These are phyloP conservation scores for Alosa sapidissima DNA, from an alignment of 2,797 vertebrate species.

Conservation along the genomic window DNA sequence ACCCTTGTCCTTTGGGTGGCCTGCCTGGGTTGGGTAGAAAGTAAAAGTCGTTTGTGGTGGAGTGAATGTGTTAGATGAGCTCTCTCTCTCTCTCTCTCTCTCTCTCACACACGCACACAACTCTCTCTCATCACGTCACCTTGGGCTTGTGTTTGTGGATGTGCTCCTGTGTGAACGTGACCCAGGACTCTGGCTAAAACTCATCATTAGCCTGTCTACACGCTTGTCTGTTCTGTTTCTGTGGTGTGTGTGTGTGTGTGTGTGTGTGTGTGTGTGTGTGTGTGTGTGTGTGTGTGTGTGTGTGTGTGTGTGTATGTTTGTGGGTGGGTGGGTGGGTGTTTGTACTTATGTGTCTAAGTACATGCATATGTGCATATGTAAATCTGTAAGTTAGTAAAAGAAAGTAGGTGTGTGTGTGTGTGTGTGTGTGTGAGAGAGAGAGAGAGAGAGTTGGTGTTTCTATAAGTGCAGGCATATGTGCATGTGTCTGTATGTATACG, in stretches of 20 bases:
- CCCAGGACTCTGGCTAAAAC: conserved; percentile 34
- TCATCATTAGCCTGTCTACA: conserved; percentile 51
- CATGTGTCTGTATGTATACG: neutral
- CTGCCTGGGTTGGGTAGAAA: neutral
- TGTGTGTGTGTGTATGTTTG: neutral
- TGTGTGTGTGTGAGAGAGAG: neutral
- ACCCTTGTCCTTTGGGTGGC: neutral
- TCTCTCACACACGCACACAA: no score
- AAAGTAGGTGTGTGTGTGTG: conserved; percentile 8
- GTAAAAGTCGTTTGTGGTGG: neutral
- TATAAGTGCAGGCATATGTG: conserved; percentile 18
- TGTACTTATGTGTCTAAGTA: neutral
- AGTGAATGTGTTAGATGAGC: neutral
- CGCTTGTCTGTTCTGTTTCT: conserved; percentile 27
- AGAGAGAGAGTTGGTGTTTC: neutral
- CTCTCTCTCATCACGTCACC: neutral
- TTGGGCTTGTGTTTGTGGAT: conserved; percentile 17
- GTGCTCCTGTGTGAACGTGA: conserved; percentile 34
- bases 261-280: conserved; percentile 2
- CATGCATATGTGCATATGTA: neutral
- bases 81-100: neutral
- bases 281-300: conserved; percentile 3
- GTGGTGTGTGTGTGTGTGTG: neutral
- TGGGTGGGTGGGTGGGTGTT: conserved; percentile 12
- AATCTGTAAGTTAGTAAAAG: neutral